Evolutionary conservation across 2,113 vertebrate genomes (phyloP).

Genomic region (Vidua chalybeata): DNA sequence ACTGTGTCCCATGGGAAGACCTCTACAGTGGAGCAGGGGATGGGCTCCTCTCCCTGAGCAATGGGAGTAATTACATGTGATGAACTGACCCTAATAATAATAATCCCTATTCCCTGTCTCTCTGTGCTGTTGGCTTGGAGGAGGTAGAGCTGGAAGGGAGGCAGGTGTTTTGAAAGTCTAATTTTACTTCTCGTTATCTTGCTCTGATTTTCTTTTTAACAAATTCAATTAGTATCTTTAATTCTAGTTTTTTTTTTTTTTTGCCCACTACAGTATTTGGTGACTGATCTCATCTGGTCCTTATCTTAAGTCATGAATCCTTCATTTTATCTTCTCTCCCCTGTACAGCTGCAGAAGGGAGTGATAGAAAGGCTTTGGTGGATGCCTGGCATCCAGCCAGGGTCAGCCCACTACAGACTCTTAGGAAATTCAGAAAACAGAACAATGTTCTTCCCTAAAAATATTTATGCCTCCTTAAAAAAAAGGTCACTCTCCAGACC

Average conservation of each 20-base stretch:
- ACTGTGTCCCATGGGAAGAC: too few species aligned
- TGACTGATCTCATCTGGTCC: not conserved
- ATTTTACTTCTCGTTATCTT: not conserved
- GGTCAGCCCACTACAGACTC: not conserved
- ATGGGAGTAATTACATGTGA: not conserved
- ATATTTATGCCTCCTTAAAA: not conserved
- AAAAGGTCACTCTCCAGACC: not conserved
- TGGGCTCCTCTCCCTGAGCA: not conserved
- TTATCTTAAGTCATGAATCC: not conserved
- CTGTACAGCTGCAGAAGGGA: not conserved
- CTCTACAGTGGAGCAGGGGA: not conserved
- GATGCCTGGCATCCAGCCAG: not conserved
- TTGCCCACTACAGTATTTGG: not conserved
- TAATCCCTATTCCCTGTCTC: not conserved
- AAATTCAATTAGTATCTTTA: not conserved
- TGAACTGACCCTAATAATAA: not conserved
- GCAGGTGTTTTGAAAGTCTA: not conserved
- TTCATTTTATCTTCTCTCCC: not conserved
- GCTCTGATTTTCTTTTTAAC: not conserved
- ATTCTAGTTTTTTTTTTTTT: not conserved
- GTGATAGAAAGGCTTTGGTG: not conserved
- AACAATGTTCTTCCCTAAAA: not conserved
- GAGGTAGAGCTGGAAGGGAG: not conserved
- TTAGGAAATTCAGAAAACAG: not conserved
- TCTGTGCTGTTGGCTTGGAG: not conserved